Base-by-base conservation (phyloP, 1,140 invertebrate genomes). In the Maconellicoccus hirsutus region DNA sequence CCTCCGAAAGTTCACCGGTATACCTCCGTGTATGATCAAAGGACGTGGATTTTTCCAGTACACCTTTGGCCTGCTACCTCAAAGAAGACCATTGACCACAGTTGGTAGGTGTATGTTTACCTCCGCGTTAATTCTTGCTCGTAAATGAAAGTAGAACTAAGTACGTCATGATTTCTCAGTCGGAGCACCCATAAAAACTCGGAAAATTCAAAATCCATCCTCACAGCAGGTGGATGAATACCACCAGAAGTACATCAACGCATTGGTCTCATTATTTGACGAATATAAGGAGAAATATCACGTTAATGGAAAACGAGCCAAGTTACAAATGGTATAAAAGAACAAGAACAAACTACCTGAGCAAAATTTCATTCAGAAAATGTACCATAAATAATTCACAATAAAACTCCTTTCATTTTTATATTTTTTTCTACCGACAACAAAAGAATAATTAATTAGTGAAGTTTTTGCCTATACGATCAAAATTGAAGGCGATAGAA, bases 1-100 rank as follows among this genome's bases (percentile, higher is more conserved):
- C 4, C 6, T 61, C 7, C 14, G 59, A 8, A 19, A 19, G 7
- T 16, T 61, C 7, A 61, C 19, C 14, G 59, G 59, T 22, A 19
- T 61, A 61, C 19, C 59, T 19, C 59, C 21, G 14, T 61, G 59
- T 19, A 29, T 84, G 85, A 76, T 70, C 81, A 91, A 92, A 25
- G 94, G 95, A 0, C 80, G 94, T 72, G 94, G 94, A 0, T 81
- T 96, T 33, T 92, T 98, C 75, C 92, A 95, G 75, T 95, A 96
- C 76, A 85, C 84, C 0, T 93, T 93, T 79, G 95, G 94, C 0
- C 77, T 94, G 0, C 76, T 97, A 12, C 93, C 95, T 0, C 84
- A 85, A 52, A 83, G 94, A 29, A 83, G 81, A 73, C 90, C 89
- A 0, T 84, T 97, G 26, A 86, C 86, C 12, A 89, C 89, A 73